phyloP scores from a whole-genome alignment of 2,113 vertebrate species.

The Callorhinus ursinus region DNA sequence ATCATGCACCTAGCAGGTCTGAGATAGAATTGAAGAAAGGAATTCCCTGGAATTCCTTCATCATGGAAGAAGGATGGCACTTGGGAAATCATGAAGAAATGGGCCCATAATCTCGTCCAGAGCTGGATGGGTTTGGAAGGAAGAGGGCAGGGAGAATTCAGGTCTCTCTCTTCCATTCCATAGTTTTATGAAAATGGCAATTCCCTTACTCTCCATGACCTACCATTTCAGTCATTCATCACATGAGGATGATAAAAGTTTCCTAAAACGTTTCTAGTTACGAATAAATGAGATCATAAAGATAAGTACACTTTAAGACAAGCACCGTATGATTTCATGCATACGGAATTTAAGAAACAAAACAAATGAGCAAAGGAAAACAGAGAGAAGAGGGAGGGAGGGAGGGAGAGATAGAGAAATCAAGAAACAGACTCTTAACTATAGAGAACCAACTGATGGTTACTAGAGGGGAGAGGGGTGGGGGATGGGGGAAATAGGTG shows the following conservation, averaged over 20 bases:
- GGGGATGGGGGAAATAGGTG: background rate
- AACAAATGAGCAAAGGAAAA: background rate
- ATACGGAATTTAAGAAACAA: background rate
- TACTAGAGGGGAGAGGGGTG: background rate
- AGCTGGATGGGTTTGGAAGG: background rate
- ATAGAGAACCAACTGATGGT: background rate
- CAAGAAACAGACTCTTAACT: background rate
- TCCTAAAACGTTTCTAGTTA: background rate
- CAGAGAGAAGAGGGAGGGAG: background rate
- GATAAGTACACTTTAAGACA: background rate
- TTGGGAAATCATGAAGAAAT: background rate
- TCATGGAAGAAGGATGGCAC: background rate
- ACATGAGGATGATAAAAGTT: background rate
- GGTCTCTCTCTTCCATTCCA: background rate
- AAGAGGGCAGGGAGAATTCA: no score
- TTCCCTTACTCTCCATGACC: background rate
- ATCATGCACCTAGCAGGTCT: no score
- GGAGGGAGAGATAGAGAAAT: background rate
- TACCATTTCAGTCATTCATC: background rate
- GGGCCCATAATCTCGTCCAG: fast-evolving
- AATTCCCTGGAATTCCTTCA: background rate
- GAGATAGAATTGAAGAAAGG: background rate
- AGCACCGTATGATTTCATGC: background rate
- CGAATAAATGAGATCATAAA: background rate
- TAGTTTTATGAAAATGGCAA: background rate